Evolutionary conservation across 2,888 invertebrate species (phyloP).

Genomic region (Pristionchus fissidentatus): DNA sequence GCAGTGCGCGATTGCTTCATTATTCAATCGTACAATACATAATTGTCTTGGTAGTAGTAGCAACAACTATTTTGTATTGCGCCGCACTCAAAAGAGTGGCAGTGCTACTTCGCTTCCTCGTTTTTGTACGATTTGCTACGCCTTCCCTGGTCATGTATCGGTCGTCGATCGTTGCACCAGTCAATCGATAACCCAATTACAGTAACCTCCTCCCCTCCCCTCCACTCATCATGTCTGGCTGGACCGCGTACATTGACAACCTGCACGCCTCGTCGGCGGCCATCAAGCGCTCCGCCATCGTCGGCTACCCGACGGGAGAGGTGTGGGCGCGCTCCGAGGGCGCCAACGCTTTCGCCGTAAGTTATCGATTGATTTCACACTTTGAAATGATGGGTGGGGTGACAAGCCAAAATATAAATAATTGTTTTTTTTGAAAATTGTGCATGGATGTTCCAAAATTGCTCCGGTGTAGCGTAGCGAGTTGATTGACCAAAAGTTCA

Average conservation of each 20-base stretch:
- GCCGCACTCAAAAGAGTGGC: no score
- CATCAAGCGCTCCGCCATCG: conserved; percentile 50
- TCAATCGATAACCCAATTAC: neutral
- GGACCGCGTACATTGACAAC: conserved; percentile 49
- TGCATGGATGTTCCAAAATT: no score
- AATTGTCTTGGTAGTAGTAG: no score
- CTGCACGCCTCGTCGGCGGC: conserved; percentile 46
- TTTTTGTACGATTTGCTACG: neutral
- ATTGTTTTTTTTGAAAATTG: no score
- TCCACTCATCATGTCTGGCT: conserved; percentile 46
- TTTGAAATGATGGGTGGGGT: no score
- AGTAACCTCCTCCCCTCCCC: neutral
- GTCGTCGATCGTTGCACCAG: neutral
- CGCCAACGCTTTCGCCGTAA: conserved; percentile 33
- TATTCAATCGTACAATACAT: no score
- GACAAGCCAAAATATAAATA: no score
- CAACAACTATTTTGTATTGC: no score
- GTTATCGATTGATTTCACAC: no score
- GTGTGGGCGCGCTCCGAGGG: conserved; percentile 49
- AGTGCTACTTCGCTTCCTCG: neutral
- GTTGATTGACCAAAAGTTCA: no score
- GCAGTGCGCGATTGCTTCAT: neutral
- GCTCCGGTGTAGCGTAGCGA: no score
- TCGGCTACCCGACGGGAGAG: conserved; percentile 45
- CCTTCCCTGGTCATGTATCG: neutral